Base-by-base conservation (phyloP, 2,113 vertebrate genomes). In the Alethe diademata region DNA sequence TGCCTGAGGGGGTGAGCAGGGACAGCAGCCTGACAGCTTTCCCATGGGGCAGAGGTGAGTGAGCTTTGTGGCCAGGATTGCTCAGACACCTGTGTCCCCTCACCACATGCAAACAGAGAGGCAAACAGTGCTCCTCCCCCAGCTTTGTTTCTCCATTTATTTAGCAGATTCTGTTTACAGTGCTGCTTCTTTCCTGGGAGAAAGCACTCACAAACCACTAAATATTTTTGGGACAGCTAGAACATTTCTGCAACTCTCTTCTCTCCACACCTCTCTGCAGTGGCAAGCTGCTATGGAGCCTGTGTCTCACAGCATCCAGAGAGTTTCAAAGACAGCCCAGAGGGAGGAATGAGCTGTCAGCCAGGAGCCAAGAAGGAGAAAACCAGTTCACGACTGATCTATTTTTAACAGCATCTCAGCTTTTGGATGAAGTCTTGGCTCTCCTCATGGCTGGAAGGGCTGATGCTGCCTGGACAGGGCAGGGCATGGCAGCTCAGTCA, bases 391-490 rank as follows among this genome's bases (percentile, higher is more conserved):
- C 0, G 0, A 79, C 85, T 57, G 76, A 85, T 93, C 91, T 96
- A 96, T 96, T 94, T 97, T 93, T 97, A 96, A 95, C 93, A 92
- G 67, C 90, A 88, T 93, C 78, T 66, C 53, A 82, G 94, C 70
- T 88, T 91, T 70, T 70, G 94, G 88, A 90, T 78, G 90, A 78
- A 94, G 56, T 14, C 51, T 71, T 88, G 67, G 90, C 70, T 6
- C 45, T 91, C 62, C 16, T 19, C 4, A 4, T 0, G 0, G 62
- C 87, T 92, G 88, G 81, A 93, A 74, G 36, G 33, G 60, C 47
- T 78, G 86, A 69, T 65, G 79, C 71, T 92, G 93, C 82, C 45
- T 22, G 72, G 64, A 50, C 65, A 53, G 60, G 85, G 47, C 50
- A 92, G 38, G 57, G 75, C 89, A 90, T 6, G 0, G 66, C 3